Conservation (phyloP, 2,888 invertebrate species). For the Lasioglossum lativentre region DNA sequence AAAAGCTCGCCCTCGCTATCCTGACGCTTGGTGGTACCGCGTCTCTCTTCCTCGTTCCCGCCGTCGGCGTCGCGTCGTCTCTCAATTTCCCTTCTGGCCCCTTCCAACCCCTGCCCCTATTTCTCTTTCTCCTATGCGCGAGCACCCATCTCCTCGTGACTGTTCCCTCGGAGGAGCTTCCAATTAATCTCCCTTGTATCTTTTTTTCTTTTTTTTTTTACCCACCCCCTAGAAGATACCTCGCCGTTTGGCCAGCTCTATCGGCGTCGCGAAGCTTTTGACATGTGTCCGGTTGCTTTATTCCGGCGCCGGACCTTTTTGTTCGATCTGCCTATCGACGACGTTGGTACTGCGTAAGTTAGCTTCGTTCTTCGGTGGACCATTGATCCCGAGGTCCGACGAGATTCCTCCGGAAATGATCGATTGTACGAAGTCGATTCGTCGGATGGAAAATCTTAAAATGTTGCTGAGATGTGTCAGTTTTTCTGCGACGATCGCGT, state of each 20-base stretch:
- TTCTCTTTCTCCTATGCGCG: conserved; percentile 17
- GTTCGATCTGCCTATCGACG: conserved; percentile 24
- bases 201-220: conserved; percentile 53
- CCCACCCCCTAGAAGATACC: conserved; percentile 47
- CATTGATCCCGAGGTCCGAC: neutral
- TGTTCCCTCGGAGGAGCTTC: conserved; percentile 68
- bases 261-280: conserved; percentile 30
- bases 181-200: conserved; percentile 77
- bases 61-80: neutral
- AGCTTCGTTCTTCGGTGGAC: neutral
- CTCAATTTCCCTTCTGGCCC: conserved; percentile 59
- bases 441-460: neutral
- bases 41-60: conserved; percentile 27
- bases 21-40: conserved; percentile 39
- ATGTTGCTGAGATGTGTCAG: neutral
- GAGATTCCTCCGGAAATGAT: neutral
- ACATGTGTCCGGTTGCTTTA: conserved; percentile 38
- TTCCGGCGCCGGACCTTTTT: neutral
- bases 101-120: neutral
- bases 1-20: conserved; percentile 75
- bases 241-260: conserved; percentile 31
- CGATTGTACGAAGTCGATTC: neutral
- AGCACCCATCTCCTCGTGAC: conserved; percentile 14
- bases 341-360: conserved; percentile 28
- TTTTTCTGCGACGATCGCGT: neutral